These are phyloP conservation scores for Callochromis pleurospilus DNA, from an alignment of 2,113 vertebrate genomes.

Conservation along the genomic window DNA sequence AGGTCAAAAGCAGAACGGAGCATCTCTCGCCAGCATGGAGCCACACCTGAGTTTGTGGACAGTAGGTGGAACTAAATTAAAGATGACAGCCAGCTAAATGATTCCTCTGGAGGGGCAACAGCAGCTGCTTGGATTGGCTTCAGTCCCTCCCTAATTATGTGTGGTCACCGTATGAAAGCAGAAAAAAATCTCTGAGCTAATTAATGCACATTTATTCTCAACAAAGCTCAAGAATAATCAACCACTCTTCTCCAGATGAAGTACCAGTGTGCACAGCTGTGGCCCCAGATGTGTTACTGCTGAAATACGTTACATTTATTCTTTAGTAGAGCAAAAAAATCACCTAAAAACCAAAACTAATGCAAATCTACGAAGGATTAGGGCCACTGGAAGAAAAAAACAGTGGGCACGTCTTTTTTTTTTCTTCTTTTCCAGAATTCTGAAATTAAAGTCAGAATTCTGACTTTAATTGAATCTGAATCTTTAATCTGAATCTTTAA, in stretches of 20 bases:
- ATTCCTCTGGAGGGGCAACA: not conserved
- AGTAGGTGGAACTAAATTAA: not conserved
- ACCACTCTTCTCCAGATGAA: not conserved
- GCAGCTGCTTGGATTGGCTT: not conserved
- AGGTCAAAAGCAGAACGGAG: not conserved
- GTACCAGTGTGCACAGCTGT: not conserved
- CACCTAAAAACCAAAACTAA: not conserved
- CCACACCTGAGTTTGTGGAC: not conserved
- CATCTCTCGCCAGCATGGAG: not conserved
- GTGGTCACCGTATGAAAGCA: not conserved
- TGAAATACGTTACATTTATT: not conserved
- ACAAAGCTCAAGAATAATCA: not conserved
- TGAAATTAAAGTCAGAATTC: not conserved
- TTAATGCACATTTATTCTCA: not conserved
- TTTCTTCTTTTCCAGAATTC: not conserved
- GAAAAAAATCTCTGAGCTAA: not conserved
- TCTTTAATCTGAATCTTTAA: no score
- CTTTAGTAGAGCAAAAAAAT: not conserved
- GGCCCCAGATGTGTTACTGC: not conserved
- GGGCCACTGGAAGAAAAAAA: not conserved
- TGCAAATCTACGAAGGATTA: not conserved
- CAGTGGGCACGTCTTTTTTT: not conserved
- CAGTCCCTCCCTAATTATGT: not conserved
- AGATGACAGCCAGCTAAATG: not conserved
- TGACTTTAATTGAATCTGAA: not conserved